Evolutionary conservation across 2,797 vertebrate species (phyloP).

Genomic region (Chelidonichthys spinosus): DNA sequence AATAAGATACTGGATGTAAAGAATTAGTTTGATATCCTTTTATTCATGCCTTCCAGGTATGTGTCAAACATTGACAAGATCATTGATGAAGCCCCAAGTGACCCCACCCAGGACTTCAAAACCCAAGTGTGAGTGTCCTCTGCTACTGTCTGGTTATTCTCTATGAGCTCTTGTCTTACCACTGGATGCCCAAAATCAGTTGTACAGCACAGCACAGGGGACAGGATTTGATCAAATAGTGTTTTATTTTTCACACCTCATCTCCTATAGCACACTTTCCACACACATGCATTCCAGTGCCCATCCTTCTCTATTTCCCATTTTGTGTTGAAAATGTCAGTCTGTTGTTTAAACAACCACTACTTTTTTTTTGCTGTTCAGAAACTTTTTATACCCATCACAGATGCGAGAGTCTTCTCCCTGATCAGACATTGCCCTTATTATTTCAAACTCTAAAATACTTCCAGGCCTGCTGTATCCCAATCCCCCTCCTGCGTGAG

Average conservation of each 20-base stretch:
- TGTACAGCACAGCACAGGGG: background rate
- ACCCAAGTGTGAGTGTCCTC: slow-evolving; percentile 93
- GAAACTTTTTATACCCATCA: slow-evolving; percentile 11
- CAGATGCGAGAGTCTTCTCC: slow-evolving; percentile 4
- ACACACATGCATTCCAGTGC: background rate
- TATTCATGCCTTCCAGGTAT: slow-evolving; percentile 83
- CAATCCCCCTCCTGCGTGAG: slow-evolving; percentile 44
- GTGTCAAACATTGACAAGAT: slow-evolving; percentile 97
- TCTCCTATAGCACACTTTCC: background rate
- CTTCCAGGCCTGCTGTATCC: slow-evolving; percentile 7
- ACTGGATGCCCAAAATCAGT: background rate
- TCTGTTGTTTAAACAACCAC: background rate
- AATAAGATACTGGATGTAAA: background rate
- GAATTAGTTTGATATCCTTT: slow-evolving; percentile 9
- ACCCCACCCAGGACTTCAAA: slow-evolving; percentile 98
- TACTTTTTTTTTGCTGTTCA: slow-evolving; percentile 8
- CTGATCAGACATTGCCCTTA: slow-evolving; percentile 10
- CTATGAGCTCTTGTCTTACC: background rate
- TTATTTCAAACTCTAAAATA: slow-evolving; percentile 42
- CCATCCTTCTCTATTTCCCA: background rate
- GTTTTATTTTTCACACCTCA: background rate
- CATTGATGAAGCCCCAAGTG: slow-evolving; percentile 91
- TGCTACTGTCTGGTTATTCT: background rate
- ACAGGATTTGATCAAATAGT: slow-evolving; percentile 2
- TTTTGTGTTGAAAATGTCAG: slow-evolving; percentile 2